phyloP scores from a whole-genome alignment of 2,888 invertebrate genomes.

The Eupithecia exiguata region DNA sequence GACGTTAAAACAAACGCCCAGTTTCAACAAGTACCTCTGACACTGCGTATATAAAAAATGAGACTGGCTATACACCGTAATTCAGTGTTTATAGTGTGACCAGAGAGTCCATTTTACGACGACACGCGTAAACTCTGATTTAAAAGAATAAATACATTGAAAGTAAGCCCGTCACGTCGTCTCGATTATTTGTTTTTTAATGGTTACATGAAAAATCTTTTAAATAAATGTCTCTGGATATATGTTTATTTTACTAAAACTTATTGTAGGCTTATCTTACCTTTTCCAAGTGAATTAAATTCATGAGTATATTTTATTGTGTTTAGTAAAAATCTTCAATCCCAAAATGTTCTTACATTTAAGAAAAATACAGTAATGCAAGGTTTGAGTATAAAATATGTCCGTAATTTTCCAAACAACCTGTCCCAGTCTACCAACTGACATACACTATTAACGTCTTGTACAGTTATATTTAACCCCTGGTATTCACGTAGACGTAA shows the following conservation, averaged over 20 bases:
- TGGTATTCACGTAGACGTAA: conserved; percentile 4
- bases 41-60: not conserved
- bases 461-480: conserved; percentile 20
- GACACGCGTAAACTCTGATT: conserved; percentile 63
- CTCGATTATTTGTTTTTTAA: conserved; percentile 3
- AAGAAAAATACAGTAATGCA: not conserved
- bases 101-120: conserved; percentile 63
- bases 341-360: not conserved
- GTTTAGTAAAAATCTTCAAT: not conserved
- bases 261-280: not conserved
- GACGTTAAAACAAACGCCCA: no score
- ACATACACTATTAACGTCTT: not conserved
- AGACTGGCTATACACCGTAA: not conserved
- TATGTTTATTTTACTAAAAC: not conserved
- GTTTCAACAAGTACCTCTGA: not conserved
- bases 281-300: not conserved
- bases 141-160: conserved; percentile 67
- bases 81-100: conserved; percentile 30
- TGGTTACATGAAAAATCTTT: not conserved
- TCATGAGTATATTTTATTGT: not conserved
- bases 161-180: conserved; percentile 51
- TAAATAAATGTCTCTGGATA: not conserved
- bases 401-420: not conserved
- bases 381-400: not conserved
- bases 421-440: not conserved